Conservation (phyloP, 2,113 vertebrate genomes). For the Monopterus albus region DNA sequence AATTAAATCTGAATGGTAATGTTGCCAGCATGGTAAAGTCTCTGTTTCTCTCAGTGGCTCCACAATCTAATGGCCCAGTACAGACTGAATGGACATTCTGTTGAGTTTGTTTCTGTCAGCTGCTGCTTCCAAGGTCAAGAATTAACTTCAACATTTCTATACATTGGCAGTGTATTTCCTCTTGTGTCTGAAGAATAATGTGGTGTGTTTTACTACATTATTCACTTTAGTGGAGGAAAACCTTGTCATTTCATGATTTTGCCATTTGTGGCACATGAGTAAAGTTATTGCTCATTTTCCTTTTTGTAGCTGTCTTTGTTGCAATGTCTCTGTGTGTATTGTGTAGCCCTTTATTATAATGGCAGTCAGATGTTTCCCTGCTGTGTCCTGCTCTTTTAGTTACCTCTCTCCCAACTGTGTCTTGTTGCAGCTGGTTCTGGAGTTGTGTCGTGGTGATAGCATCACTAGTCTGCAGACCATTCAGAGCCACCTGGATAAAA, state of each 20-base stretch:
- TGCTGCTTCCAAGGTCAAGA: background rate
- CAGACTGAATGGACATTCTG: background rate
- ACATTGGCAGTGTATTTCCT: no score
- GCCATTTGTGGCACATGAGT: no score
- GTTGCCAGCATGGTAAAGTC: background rate
- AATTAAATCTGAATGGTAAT: background rate
- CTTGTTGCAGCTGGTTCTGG: constrained; percentile 61
- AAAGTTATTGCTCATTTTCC: no score
- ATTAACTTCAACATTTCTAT: no score
- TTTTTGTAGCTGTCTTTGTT: no score
- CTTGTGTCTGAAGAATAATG: no score
- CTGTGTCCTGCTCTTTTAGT: background rate
- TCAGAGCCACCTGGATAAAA: constrained; percentile 69
- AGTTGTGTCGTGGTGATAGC: constrained; percentile 63
- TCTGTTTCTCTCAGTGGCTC: background rate
- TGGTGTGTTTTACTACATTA: no score
- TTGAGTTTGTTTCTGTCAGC: background rate
- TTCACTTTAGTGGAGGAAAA: no score
- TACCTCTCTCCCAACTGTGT: background rate
- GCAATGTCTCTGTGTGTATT: no score
- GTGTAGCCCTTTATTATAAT: background rate
- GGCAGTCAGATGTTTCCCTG: background rate
- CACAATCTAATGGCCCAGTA: background rate
- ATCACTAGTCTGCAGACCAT: constrained; percentile 57
- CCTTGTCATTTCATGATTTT: background rate